Percentiles rank a stretch among this genome's conserved stretches.
Evolutionary conservation across 2,888 invertebrate genomes (phyloP).

Genomic region (Pachymerium ferrugineum): DNA sequence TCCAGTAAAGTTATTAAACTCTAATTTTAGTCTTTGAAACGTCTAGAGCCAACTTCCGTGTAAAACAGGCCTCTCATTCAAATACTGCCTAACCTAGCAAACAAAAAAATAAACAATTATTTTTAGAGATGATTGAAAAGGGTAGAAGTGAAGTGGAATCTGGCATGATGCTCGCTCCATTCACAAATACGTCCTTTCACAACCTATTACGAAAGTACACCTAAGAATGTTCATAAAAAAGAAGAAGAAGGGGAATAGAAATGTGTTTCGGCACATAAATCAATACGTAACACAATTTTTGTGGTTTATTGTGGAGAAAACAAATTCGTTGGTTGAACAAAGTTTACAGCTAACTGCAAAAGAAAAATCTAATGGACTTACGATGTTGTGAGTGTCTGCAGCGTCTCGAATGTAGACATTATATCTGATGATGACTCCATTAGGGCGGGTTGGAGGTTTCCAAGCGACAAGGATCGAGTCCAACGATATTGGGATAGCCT

Average conservation of each 20-base stretch:
- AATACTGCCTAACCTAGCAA: background rate
- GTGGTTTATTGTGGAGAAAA: background rate
- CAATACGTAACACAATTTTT: background rate
- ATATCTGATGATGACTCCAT: constrained; percentile 88
- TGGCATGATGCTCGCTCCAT: no score
- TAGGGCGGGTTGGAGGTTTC: constrained; percentile 86
- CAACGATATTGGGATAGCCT: constrained; percentile 84
- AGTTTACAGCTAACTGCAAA: background rate
- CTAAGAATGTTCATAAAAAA: background rate
- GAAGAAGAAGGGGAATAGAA: background rate
- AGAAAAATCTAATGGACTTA: constrained; percentile 23
- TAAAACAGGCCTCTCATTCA: background rate
- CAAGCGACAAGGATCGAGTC: constrained; percentile 89
- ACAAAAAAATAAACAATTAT: background rate
- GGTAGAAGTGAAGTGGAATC: background rate
- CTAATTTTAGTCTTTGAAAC: background rate
- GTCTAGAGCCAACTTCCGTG: background rate
- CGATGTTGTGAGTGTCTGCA: constrained; percentile 38
- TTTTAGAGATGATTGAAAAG: background rate
- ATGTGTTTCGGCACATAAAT: background rate
- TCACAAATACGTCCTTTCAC: background rate
- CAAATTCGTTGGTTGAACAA: background rate
- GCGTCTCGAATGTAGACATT: constrained; percentile 68
- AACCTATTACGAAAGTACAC: background rate
- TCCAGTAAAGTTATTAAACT: background rate